A percentile compares a stretch with the other conserved stretches of the same genome.
These are phyloP conservation scores for Microcaecilia unicolor DNA, from an alignment of 2,797 vertebrate genomes.

Conservation along the genomic window DNA sequence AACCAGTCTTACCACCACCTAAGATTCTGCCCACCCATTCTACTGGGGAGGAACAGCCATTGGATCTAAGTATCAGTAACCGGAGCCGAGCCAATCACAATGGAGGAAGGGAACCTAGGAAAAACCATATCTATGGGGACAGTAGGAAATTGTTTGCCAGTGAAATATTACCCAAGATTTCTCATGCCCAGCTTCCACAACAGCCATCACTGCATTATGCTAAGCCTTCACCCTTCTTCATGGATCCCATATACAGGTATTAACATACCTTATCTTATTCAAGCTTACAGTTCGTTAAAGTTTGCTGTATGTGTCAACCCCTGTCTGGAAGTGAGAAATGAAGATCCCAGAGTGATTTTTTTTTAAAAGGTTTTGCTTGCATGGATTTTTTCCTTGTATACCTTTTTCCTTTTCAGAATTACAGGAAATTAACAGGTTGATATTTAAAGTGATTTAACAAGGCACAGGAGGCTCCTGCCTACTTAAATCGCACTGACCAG, in stretches of 20 bases:
- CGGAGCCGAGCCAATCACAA: constrained; percentile 83
- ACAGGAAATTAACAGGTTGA: too few species aligned
- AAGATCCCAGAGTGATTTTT: too few species aligned
- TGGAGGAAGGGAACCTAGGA: constrained; percentile 66
- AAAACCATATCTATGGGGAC: constrained; percentile 78
- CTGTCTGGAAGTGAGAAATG: too few species aligned
- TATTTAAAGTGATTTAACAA: too few species aligned
- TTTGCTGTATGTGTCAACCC: too few species aligned
- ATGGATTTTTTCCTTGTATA: too few species aligned
- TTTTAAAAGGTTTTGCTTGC: too few species aligned
- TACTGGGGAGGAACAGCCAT: constrained; percentile 81
- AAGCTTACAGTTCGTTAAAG: too few species aligned
- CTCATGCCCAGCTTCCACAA: constrained; percentile 71
- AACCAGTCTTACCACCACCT: constrained; percentile 54
- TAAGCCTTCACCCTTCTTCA: constrained; percentile 97
- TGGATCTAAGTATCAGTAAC: constrained; percentile 91
- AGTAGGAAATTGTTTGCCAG: constrained; percentile 62
- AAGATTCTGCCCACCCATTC: constrained; percentile 52
- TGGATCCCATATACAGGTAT: constrained; percentile 99
- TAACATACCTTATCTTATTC: constrained; percentile 54
- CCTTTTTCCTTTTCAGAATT: too few species aligned
- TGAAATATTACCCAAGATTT: constrained; percentile 65
- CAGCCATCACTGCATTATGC: constrained; percentile 90
- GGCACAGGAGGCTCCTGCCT: too few species aligned
- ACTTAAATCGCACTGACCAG: too few species aligned